phyloP scores from a whole-genome alignment of 2,797 vertebrate genomes.

The Pseudotriccus pelzelni region DNA sequence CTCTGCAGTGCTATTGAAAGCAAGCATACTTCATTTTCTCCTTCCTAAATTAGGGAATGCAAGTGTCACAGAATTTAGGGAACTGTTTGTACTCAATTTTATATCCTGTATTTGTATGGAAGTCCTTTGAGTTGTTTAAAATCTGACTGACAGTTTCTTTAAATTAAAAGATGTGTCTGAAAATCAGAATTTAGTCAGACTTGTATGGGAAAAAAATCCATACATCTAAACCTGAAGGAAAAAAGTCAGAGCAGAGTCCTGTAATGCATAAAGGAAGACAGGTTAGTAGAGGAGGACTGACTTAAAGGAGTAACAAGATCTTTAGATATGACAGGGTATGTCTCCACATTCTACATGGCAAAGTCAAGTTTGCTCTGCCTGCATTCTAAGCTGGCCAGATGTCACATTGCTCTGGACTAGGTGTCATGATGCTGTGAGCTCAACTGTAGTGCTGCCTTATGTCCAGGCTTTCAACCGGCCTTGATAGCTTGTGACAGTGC shows the following conservation, averaged over 20 bases:
- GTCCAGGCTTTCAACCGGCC: neutral
- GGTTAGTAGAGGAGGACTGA: neutral
- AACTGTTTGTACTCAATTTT: neutral
- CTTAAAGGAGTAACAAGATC: neutral
- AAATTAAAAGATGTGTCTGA: neutral
- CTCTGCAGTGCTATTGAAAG: slow-evolving; percentile 3
- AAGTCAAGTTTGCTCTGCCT: neutral
- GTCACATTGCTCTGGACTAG: neutral
- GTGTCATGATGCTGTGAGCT: neutral
- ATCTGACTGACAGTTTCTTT: neutral
- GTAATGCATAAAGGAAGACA: neutral
- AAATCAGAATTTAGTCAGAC: neutral
- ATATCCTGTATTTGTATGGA: neutral
- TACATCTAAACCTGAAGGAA: neutral
- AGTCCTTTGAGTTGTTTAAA: neutral
- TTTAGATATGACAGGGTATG: neutral
- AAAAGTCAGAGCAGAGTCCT: neutral
- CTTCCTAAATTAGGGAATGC: neutral
- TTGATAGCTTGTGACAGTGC: neutral
- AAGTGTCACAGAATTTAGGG: neutral
- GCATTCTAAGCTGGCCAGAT: neutral
- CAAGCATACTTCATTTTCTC: neutral
- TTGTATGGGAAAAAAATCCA: neutral
- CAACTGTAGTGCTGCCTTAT: neutral
- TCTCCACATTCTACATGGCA: neutral